Evolutionary conservation across 1,140 invertebrate genomes (phyloP).

Genomic region (Vanessa tameamea): DNA sequence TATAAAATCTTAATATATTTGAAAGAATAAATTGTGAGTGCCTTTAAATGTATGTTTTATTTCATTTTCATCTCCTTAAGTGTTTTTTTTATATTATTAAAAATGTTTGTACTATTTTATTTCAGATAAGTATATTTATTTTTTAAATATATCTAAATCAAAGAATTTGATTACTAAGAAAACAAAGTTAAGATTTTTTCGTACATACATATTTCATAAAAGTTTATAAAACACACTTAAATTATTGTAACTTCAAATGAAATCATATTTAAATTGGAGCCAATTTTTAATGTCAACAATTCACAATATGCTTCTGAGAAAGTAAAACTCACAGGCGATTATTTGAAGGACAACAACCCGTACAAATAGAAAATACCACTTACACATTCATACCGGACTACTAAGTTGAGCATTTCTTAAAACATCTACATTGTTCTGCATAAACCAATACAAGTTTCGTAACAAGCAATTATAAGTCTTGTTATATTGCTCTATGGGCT

Average conservation of each 20-base stretch:
- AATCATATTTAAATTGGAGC: not conserved
- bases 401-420: slow-evolving; percentile 46
- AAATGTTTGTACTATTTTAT: no score
- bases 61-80: slow-evolving; percentile 35
- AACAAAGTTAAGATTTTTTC: no score
- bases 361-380: slow-evolving; percentile 9
- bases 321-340: slow-evolving; percentile 5
- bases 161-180: no score
- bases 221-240: not conserved
- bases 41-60: slow-evolving; percentile 57
- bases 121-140: no score
- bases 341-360: not conserved
- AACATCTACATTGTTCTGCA: slow-evolving; percentile 36
- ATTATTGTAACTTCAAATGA: not conserved
- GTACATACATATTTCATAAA: not conserved
- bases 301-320: not conserved
- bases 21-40: slow-evolving; percentile 67
- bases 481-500: not conserved
- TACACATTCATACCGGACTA: slow-evolving; percentile 46
- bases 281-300: not conserved
- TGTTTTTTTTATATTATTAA: not conserved
- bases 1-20: slow-evolving; percentile 72
- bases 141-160: no score
- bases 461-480: not conserved
- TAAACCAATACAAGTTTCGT: not conserved